Percentiles rank a stretch among this genome's conserved stretches.
phyloP scores from a whole-genome alignment of 2,888 invertebrate species.

The Cloeon dipterum region DNA sequence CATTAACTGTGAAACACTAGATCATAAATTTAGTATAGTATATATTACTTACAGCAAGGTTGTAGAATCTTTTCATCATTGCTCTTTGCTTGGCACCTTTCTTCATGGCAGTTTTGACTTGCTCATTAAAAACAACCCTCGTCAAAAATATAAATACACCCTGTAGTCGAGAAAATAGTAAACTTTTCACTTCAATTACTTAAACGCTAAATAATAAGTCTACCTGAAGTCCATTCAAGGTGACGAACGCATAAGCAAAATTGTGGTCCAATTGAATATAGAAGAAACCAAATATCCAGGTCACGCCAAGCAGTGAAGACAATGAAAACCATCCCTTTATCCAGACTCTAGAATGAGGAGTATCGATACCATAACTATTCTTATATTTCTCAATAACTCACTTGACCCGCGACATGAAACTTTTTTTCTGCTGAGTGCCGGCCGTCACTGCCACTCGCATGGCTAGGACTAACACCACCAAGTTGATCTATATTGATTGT shows the following conservation, averaged over 20 bases:
- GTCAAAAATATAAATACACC: conserved; percentile 4
- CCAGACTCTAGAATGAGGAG: conserved; percentile 15
- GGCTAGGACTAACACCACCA: conserved; percentile 5
- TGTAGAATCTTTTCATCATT: background rate
- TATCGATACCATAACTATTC: background rate
- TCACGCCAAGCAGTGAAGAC: conserved; percentile 21
- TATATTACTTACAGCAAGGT: background rate
- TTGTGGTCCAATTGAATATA: conserved; percentile 17
- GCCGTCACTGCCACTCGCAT: conserved; percentile 6
- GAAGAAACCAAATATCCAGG: conserved; percentile 23
- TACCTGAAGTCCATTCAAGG: conserved; percentile 16
- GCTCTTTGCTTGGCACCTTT: background rate
- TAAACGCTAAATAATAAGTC: too few species aligned
- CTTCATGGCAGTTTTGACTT: background rate
- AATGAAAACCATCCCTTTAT: conserved; percentile 20
- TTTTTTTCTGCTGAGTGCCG: conserved; percentile 2
- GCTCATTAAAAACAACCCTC: conserved; percentile 3
- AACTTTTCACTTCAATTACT: too few species aligned
- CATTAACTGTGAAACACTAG: too few species aligned
- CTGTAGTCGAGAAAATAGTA: background rate
- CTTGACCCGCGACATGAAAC: background rate
- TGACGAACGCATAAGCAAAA: conserved; percentile 23
- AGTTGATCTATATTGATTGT: conserved; percentile 2
- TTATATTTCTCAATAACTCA: background rate
- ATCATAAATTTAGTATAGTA: background rate